Conservation (phyloP, 2,113 vertebrate genomes). For the Natator depressus region DNA sequence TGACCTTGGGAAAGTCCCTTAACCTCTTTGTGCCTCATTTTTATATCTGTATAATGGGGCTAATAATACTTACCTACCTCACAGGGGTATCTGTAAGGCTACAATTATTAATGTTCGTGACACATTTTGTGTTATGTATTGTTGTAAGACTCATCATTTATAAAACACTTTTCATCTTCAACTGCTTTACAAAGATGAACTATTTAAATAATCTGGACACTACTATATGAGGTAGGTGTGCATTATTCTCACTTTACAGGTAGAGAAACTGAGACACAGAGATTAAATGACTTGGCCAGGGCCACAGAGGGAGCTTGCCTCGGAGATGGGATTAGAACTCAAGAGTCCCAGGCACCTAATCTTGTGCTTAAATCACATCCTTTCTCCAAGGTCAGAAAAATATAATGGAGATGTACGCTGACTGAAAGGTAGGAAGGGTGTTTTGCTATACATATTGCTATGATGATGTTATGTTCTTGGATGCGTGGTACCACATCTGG, state of each 20-base stretch:
- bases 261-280: neutral
- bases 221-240: neutral
- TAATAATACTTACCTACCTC: neutral
- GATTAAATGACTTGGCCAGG: neutral
- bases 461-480: fast-evolving
- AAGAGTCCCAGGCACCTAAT: neutral
- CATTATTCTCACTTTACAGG: neutral
- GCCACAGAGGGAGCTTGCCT: neutral
- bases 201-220: neutral
- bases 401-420: neutral
- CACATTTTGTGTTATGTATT: neutral
- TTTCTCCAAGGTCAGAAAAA: neutral
- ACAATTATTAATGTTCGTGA: neutral
- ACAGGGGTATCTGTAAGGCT: neutral
- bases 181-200: neutral
- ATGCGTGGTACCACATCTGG: neutral
- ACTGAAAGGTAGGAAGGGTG: neutral
- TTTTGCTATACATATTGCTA: neutral
- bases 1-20: neutral
- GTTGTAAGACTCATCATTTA: neutral
- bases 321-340: neutral
- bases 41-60: conserved; percentile 1
- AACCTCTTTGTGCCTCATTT: neutral
- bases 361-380: neutral
- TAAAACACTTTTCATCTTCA: neutral